Base-by-base conservation (phyloP, 1,140 invertebrate species). In the Helicoverpa zea region DNA sequence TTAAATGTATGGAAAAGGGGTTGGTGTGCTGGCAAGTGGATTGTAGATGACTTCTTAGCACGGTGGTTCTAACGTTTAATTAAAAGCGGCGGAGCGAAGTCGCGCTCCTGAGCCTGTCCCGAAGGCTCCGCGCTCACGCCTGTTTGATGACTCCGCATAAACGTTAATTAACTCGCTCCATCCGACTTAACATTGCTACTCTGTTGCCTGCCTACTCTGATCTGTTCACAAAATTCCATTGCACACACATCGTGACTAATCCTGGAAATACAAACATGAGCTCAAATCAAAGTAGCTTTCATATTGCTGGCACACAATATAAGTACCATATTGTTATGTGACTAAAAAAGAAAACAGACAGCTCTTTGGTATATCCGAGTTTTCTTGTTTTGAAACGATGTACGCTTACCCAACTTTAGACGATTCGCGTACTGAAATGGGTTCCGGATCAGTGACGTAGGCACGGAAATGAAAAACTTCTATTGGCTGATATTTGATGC, bases 101-200 rank as follows among this genome's bases (percentile, higher is more conserved):
- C 83, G 83, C 85, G 83, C 85, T 88, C 83, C 81, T 86, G 84
- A 85, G 86, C 83, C 81, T 49, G 83, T 80, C 79, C 80, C 74
- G 83, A 64, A 80, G 66, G 78, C 76, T 79, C 70, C 84, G 79
- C 79, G 82, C 79, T 81, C 81, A 84, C 84, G 86, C 83, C 82
- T 84, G 88, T 86, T 88, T 89, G 87, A 91, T 90, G 89, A 91
- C 90, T 91, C 84, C 77, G 84, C 88, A 87, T 89, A 90, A 91
- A 90, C 87, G 87, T 87, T 90, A 91, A 92, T 92, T 92, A 90
- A 91, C 88, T 85, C 84, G 87, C 86, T 90, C 83, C 86, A 89
- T 85, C 81, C 74, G 81, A 87, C 77, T 88, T 82, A 83, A 78
- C 70, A 80, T 79, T 82, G 81, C 29, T 84, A 78, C 61, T 82